phyloP scores from a whole-genome alignment of 2,113 vertebrate genomes.

The Sula dactylatra region DNA sequence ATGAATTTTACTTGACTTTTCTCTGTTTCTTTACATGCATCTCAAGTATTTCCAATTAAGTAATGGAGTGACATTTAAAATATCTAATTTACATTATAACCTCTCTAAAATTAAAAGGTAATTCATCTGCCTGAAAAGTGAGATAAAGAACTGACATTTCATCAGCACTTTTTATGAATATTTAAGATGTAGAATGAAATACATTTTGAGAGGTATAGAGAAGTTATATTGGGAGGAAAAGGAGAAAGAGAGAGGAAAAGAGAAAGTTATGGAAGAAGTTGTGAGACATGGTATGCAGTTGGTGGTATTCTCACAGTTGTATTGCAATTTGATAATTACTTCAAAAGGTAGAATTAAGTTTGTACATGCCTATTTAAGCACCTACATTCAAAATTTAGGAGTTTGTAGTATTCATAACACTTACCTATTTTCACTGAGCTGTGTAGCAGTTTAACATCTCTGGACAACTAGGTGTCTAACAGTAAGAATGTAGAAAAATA shows the following conservation, averaged over 20 bases:
- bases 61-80: not conserved
- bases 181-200: not conserved
- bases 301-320: not conserved
- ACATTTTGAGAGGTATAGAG: not conserved
- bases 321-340: not conserved
- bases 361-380: not conserved
- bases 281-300: not conserved
- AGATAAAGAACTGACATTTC: conserved; percentile 22
- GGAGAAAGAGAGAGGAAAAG: not conserved
- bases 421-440: not conserved
- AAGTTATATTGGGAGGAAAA: not conserved
- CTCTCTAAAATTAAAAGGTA: not conserved
- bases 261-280: not conserved
- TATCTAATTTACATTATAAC: not conserved
- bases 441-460: not conserved
- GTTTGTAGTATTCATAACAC: not conserved
- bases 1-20: not conserved
- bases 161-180: not conserved
- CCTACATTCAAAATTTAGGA: not conserved
- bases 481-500: not conserved
- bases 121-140: not conserved
- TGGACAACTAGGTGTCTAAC: not conserved
- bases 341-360: not conserved
- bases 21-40: not conserved
- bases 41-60: not conserved